phyloP scores from a whole-genome alignment of 2,797 vertebrate species.

The Myotis findleyi region DNA sequence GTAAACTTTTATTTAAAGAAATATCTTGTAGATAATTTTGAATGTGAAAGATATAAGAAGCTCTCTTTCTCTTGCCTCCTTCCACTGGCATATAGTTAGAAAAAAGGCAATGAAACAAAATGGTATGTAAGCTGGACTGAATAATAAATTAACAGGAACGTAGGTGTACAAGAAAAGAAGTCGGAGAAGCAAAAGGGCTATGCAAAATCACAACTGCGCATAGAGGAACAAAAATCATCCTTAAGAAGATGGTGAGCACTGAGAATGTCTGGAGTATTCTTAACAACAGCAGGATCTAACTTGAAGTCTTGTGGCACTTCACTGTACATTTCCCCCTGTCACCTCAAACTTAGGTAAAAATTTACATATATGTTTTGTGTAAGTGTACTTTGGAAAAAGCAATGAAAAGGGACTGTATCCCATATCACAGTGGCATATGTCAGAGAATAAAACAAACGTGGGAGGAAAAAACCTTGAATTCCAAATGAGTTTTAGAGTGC shows the following conservation, averaged over 20 bases:
- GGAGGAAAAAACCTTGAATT: not conserved
- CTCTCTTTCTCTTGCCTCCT: not conserved
- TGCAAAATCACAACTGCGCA: not conserved
- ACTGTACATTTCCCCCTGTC: not conserved
- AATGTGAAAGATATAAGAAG: not conserved
- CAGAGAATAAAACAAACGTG: not conserved
- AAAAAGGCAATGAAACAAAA: not conserved
- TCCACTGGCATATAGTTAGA: not conserved
- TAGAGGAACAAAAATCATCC: not conserved
- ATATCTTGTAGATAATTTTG: not conserved
- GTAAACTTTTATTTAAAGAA: not conserved
- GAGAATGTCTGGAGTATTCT: not conserved
- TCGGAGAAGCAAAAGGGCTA: not conserved
- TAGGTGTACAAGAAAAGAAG: not conserved
- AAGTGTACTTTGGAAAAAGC: not conserved
- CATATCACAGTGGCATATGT: not conserved
- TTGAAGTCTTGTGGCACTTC: not conserved
- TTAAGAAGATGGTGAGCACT: not conserved
- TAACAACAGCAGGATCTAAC: not conserved
- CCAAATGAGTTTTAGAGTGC: not conserved
- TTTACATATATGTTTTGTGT: not conserved
- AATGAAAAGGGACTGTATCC: not conserved
- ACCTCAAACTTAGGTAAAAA: not conserved
- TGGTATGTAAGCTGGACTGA: not conserved
- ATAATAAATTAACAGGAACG: not conserved